Evolutionary conservation across 2,113 vertebrate genomes (phyloP).

Genomic region (Vulpes lagopus): DNA sequence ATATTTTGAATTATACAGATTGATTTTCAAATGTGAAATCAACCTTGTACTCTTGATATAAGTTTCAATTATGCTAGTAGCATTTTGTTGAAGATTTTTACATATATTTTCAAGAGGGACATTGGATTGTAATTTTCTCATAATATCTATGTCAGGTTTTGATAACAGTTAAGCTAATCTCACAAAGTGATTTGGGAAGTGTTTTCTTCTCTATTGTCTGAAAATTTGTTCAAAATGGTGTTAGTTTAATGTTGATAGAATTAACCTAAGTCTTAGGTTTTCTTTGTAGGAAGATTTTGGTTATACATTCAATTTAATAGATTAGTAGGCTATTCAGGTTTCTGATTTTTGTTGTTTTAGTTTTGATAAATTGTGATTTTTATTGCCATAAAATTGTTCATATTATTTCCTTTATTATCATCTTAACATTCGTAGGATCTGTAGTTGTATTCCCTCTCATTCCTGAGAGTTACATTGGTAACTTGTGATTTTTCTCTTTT

Average conservation of each 20-base stretch:
- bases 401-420: background rate
- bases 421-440: background rate
- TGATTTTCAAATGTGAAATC: slow-evolving; percentile 48
- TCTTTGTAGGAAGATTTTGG: background rate
- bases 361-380: slow-evolving; percentile 3
- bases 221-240: slow-evolving; percentile 38
- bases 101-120: background rate
- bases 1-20: background rate
- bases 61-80: background rate
- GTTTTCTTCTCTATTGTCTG: background rate
- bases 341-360: slow-evolving; percentile 53
- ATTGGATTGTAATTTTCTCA: background rate
- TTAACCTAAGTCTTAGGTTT: background rate
- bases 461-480: background rate
- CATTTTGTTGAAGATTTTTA: slow-evolving; percentile 37
- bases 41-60: background rate
- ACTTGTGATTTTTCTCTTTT: background rate
- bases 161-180: background rate
- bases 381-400: background rate
- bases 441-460: background rate
- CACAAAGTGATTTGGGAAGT: slow-evolving; percentile 27
- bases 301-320: background rate
- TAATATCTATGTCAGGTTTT: slow-evolving; percentile 29
- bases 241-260: slow-evolving; percentile 1
- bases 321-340: background rate